Percentiles rank a stretch among this genome's conserved stretches.
Conservation (phyloP, 2,888 invertebrate species). For the Hoplodrina blanda region DNA sequence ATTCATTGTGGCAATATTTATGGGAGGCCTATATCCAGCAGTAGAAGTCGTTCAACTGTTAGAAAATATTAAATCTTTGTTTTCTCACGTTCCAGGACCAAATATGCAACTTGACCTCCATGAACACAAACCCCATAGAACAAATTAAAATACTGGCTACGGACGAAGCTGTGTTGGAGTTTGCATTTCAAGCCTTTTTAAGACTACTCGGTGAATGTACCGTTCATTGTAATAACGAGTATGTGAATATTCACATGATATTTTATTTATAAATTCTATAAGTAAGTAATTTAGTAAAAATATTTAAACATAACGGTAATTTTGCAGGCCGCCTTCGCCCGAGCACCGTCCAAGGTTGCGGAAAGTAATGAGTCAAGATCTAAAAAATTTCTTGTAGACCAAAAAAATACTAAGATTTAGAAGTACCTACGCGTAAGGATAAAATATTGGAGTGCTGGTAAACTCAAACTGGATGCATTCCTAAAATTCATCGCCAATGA, state of each 20-base stretch:
- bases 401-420: slow-evolving; percentile 68
- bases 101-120: slow-evolving; percentile 73
- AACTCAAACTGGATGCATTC: slow-evolving; percentile 77
- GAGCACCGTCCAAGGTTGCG: slow-evolving; percentile 63
- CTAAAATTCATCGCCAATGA: slow-evolving; percentile 69
- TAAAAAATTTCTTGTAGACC: slow-evolving; percentile 77
- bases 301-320: slow-evolving; percentile 53
- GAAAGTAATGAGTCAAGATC: slow-evolving; percentile 76
- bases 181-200: slow-evolving; percentile 79
- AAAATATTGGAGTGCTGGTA: slow-evolving; percentile 63
- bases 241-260: slow-evolving; percentile 27
- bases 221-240: slow-evolving; percentile 64
- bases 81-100: slow-evolving; percentile 67
- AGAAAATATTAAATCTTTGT: background rate
- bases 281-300: slow-evolving; percentile 50
- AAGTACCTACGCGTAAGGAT: slow-evolving; percentile 56
- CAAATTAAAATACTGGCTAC: slow-evolving; percentile 76
- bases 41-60: too few relatives aligned
- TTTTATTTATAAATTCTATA: slow-evolving; percentile 16
- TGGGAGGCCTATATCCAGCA: too few relatives aligned
- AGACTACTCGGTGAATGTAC: slow-evolving; percentile 74
- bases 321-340: slow-evolving; percentile 40
- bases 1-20: too few relatives aligned
- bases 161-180: slow-evolving; percentile 77
- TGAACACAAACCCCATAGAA: slow-evolving; percentile 76